Evolutionary conservation across 2,797 vertebrate species (phyloP).

Genomic region (Danio choprae): DNA sequence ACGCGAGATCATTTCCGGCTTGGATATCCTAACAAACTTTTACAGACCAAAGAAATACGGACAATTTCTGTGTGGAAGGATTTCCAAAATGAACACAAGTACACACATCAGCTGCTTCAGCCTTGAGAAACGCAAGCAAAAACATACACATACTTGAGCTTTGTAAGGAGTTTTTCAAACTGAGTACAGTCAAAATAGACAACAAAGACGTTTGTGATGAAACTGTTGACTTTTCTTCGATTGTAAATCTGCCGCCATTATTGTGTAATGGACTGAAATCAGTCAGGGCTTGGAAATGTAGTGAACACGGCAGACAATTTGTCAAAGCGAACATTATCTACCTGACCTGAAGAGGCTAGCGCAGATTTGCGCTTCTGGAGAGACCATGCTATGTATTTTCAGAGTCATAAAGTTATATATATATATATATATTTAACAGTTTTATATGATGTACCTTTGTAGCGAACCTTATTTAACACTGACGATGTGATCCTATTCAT

Average conservation of each 20-base stretch:
- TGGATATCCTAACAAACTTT: slow-evolving; percentile 61
- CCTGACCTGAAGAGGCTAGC: slow-evolving; percentile 64
- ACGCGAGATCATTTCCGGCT: not conserved
- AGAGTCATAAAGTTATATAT: slow-evolving; percentile 84
- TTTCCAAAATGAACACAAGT: slow-evolving; percentile 45
- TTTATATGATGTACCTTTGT: slow-evolving; percentile 94
- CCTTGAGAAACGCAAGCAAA: slow-evolving; percentile 53
- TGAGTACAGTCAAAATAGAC: slow-evolving; percentile 31
- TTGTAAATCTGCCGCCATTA: slow-evolving; percentile 70
- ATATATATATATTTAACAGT: slow-evolving; percentile 92
- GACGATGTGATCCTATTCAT: slow-evolving; percentile 78
- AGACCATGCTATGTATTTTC: slow-evolving; percentile 90
- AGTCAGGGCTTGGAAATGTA: slow-evolving; percentile 81
- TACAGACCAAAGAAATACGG: slow-evolving; percentile 93
- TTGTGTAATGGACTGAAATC: slow-evolving; percentile 76
- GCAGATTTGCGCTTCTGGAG: not conserved
- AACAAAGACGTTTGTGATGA: slow-evolving; percentile 14
- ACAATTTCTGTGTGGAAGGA: slow-evolving; percentile 63
- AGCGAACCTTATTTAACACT: slow-evolving; percentile 90
- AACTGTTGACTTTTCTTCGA: slow-evolving; percentile 76
- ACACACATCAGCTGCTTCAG: slow-evolving; percentile 21
- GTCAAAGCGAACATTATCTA: slow-evolving; percentile 78
- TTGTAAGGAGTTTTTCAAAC: slow-evolving; percentile 27
- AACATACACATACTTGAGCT: slow-evolving; percentile 60
- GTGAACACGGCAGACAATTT: slow-evolving; percentile 81